Evolutionary conservation across 2,888 invertebrate species (phyloP).

Genomic region (Lordiphosa andalusiaca): DNA sequence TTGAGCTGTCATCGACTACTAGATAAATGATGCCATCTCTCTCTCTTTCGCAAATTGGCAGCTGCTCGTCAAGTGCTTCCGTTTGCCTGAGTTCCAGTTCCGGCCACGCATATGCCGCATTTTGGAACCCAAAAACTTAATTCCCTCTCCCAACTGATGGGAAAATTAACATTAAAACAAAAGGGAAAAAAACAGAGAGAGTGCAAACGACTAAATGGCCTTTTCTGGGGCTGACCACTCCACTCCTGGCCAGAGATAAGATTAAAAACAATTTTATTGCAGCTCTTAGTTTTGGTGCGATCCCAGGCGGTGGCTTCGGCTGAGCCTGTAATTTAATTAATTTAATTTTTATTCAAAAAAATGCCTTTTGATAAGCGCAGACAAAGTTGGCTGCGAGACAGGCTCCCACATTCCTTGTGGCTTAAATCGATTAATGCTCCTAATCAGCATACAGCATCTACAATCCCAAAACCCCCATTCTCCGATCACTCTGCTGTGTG

Average conservation of each 20-base stretch:
- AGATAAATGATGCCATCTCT: slow-evolving; percentile 34
- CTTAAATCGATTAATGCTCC: slow-evolving; percentile 78
- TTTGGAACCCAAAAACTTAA: background rate
- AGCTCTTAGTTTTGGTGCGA: slow-evolving; percentile 69
- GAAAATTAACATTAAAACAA: slow-evolving; percentile 31
- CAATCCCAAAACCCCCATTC: slow-evolving; percentile 33
- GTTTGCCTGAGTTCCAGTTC: slow-evolving; percentile 54
- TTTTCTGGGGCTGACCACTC: slow-evolving; percentile 52
- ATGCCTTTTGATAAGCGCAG: slow-evolving; percentile 67
- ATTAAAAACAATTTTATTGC: slow-evolving; percentile 78
- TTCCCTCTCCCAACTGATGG: slow-evolving; percentile 13
- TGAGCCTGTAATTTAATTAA: slow-evolving; percentile 77
- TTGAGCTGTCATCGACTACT: slow-evolving; percentile 72
- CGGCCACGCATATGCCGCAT: slow-evolving; percentile 62
- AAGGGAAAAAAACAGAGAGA: slow-evolving; percentile 35
- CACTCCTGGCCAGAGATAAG: slow-evolving; percentile 67
- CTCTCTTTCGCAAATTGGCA: slow-evolving; percentile 60
- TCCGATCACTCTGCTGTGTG: slow-evolving; percentile 6
- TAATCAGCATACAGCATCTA: slow-evolving; percentile 77
- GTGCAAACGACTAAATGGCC: slow-evolving; percentile 61
- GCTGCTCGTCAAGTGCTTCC: slow-evolving; percentile 73
- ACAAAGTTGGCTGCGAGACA: slow-evolving; percentile 44
- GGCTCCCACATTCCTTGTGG: slow-evolving; percentile 76
- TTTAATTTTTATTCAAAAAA: slow-evolving; percentile 77
- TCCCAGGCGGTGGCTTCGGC: slow-evolving; percentile 28